Base-by-base conservation (phyloP, 92 coral and sea anemone genomes). In the Zoanthus solanderi region DNA sequence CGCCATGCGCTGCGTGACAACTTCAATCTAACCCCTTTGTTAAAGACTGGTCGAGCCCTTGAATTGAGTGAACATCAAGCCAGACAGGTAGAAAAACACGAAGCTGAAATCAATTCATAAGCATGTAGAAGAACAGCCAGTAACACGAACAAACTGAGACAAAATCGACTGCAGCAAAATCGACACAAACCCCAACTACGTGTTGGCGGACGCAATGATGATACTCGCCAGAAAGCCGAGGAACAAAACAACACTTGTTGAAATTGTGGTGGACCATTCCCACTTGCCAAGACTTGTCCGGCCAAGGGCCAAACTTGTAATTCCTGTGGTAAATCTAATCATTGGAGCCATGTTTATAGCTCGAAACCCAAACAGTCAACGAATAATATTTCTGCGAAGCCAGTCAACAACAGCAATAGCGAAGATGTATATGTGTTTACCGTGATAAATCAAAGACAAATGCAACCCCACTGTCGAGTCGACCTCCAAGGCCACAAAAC, bases 1-100 rank as follows among this genome's bases (percentile, higher is more conserved):
- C 84, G 86, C 68, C 88, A 90, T 48, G 92, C 89, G 60, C 88
- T 92, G 74, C 89, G 87, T 30, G 92, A 86, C 57, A 85, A 86
- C 28, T 78, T 66, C 42, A 32, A 76, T 30, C 74, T 89, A 46
- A 67, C 74, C 17, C 84, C 57, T 71, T 88, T 89, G 9, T 71
- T 89, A 45, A 88, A 92, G 31, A 76, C 61, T 17, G 87, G 94
- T 68, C 63, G 92, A 79, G 87, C 91, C 11, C 57, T 91, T 14
- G 91, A 91, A 72, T 42, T 92, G 29, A 83, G 86, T 53, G 85
- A 89, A n/a, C 72, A 76, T 3, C 88, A 92, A 78, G 83, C 90
- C 47, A 78, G 42, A 48, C 73, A 77, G 67, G 88, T 76, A 65
- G 95, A 84, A 58, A 87, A 78, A 30, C 66, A 77, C 63, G 87